These are phyloP conservation scores for Pteruthius melanotis DNA, from an alignment of 2,113 vertebrate species.

Conservation along the genomic window DNA sequence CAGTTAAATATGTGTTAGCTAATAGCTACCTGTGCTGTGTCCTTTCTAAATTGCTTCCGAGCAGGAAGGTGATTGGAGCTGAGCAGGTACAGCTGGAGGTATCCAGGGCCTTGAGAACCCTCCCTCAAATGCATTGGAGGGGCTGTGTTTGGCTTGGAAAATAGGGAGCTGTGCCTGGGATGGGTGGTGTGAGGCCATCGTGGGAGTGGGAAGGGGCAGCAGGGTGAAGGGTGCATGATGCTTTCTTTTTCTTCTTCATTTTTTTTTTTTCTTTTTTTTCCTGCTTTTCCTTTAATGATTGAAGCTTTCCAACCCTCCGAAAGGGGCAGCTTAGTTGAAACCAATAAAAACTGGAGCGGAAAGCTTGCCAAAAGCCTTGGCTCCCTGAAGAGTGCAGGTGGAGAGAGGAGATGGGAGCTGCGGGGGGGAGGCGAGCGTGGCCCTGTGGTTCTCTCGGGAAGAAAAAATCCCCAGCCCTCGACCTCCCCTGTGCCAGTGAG, in stretches of 20 bases:
- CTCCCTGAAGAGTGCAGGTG: constrained; percentile 81
- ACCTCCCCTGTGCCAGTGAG: not conserved
- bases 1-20: constrained; percentile 48
- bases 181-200: rapidly evolving
- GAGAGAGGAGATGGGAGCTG: constrained; percentile 73
- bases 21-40: constrained; percentile 37
- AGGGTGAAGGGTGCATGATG: not conserved
- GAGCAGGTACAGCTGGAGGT: not conserved
- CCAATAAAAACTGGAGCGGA: constrained; percentile 71
- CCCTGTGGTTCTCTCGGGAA: constrained; percentile 20
- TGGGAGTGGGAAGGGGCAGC: not conserved
- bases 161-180: not conserved
- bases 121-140: not conserved
- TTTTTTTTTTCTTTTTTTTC: no score
- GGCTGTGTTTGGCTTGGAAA: not conserved
- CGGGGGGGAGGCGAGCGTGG: constrained; percentile 51
- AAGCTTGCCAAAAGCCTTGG: constrained; percentile 73
- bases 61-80: not conserved
- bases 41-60: constrained; percentile 43
- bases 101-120: not conserved
- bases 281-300: not conserved
- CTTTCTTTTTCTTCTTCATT: rapidly evolving
- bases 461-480: not conserved
- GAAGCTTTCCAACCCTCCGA: constrained; percentile 61
- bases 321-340: constrained; percentile 77